phyloP scores from a whole-genome alignment of 2,888 invertebrate genomes.

The Spisula solida region DNA sequence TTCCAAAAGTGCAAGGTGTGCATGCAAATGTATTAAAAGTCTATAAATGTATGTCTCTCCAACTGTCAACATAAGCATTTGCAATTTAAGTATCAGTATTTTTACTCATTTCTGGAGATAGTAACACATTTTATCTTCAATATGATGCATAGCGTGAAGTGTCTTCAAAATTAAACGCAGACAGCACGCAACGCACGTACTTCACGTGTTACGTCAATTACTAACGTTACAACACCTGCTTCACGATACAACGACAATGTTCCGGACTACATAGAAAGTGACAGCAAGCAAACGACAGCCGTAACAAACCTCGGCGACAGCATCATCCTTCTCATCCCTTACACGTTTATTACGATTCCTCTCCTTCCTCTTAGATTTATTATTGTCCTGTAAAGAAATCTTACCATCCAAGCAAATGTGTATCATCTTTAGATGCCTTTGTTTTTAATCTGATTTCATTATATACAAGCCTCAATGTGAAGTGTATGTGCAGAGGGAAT shows the following conservation, averaged over 20 bases:
- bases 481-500: too few relatives aligned
- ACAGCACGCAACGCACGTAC: not conserved
- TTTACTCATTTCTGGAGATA: too few relatives aligned
- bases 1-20: too few relatives aligned
- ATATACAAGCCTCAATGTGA: too few relatives aligned
- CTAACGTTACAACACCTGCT: not conserved
- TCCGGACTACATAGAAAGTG: not conserved
- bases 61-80: too few relatives aligned
- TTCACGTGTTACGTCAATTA: too few relatives aligned
- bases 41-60: too few relatives aligned
- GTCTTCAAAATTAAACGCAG: not conserved
- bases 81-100: too few relatives aligned
- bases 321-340: slow-evolving; percentile 26
- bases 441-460: too few relatives aligned
- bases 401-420: not conserved
- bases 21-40: too few relatives aligned
- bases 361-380: slow-evolving; percentile 50
- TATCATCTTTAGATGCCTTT: too few relatives aligned
- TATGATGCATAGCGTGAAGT: not conserved
- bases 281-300: slow-evolving; percentile 22
- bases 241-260: not conserved
- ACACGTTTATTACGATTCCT: slow-evolving; percentile 40
- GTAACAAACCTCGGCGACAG: slow-evolving; percentile 52
- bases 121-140: not conserved
- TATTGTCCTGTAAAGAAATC: slow-evolving; percentile 50